These are phyloP conservation scores for Mirounga angustirostris DNA, from an alignment of 2,113 vertebrate genomes.

Conservation along the genomic window DNA sequence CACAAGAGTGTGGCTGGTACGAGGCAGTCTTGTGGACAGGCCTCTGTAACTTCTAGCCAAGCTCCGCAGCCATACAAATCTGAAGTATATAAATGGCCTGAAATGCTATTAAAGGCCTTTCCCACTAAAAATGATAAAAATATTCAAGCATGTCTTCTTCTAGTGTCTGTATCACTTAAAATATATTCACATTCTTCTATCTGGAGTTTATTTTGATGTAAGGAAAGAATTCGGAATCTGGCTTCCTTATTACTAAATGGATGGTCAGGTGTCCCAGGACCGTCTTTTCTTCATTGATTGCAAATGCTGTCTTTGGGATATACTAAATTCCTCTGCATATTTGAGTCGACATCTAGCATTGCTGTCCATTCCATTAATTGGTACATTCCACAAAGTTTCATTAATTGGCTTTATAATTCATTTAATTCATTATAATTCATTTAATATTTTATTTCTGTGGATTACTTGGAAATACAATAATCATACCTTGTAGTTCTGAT, in stretches of 20 bases:
- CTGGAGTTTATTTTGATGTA: neutral
- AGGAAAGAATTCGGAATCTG: neutral
- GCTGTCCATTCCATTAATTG: neutral
- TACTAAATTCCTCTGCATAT: neutral
- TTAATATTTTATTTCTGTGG: neutral
- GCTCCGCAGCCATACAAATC: neutral
- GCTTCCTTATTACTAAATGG: neutral
- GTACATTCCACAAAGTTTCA: neutral
- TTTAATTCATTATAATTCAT: neutral
- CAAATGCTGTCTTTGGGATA: neutral
- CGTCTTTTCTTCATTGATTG: neutral
- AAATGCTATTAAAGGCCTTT: neutral
- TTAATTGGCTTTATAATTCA: slow-evolving; percentile 10
- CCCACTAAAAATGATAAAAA: neutral
- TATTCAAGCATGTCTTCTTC: neutral
- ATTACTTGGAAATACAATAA: neutral
- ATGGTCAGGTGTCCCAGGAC: neutral
- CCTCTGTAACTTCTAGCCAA: neutral
- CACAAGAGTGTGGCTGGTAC: neutral
- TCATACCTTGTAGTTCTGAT: neutral
- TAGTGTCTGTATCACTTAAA: neutral
- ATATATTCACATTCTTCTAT: neutral
- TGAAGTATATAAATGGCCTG: neutral
- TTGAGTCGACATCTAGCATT: neutral
- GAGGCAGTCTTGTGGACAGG: neutral